Percentiles rank a stretch among this genome's conserved stretches.
These are phyloP conservation scores for Drosophila nr. medialis DNA, from an alignment of 2,888 invertebrate genomes.

Conservation along the genomic window DNA sequence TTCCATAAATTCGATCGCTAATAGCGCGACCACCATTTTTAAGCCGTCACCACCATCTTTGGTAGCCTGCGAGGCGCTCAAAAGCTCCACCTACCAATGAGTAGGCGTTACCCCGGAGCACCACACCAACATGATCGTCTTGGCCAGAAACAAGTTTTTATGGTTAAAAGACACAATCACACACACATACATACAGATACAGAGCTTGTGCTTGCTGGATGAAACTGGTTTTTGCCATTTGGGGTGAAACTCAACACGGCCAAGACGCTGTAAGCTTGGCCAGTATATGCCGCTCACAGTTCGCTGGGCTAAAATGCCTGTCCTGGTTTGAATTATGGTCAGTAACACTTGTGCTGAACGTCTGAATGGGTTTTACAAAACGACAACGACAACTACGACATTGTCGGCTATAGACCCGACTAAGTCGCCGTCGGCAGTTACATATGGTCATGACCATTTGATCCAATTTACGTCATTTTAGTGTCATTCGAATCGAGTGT, in stretches of 20 bases:
- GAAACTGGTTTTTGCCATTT: constrained; percentile 64
- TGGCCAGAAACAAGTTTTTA: constrained; percentile 64
- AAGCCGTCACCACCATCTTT: constrained; percentile 69
- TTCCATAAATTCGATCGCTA: constrained; percentile 80
- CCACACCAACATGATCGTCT: constrained; percentile 48
- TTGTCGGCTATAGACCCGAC: constrained; percentile 13
- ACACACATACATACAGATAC: constrained; percentile 7
- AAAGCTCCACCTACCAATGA: constrained; percentile 76
- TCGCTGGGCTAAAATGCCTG: constrained; percentile 68
- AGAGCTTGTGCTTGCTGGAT: constrained; percentile 32
- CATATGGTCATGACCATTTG: constrained; percentile 55
- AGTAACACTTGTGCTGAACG: constrained; percentile 73
- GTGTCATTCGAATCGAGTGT: constrained; percentile 77
- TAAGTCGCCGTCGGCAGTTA: constrained; percentile 66
- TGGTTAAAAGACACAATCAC: constrained; percentile 33
- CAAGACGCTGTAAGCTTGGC: constrained; percentile 38
- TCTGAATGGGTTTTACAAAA: constrained; percentile 73
- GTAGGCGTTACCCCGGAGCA: constrained; percentile 64
- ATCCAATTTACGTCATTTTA: constrained; percentile 77
- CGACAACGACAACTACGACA: constrained; percentile 29
- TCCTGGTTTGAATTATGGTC: constrained; percentile 71
- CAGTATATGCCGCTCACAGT: constrained; percentile 52
- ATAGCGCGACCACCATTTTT: constrained; percentile 81
- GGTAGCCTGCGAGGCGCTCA: constrained; percentile 34
- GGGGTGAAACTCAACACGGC: constrained; percentile 70